Conservation (phyloP, 2,888 invertebrate species). For the Didymodactylos carnosus region DNA sequence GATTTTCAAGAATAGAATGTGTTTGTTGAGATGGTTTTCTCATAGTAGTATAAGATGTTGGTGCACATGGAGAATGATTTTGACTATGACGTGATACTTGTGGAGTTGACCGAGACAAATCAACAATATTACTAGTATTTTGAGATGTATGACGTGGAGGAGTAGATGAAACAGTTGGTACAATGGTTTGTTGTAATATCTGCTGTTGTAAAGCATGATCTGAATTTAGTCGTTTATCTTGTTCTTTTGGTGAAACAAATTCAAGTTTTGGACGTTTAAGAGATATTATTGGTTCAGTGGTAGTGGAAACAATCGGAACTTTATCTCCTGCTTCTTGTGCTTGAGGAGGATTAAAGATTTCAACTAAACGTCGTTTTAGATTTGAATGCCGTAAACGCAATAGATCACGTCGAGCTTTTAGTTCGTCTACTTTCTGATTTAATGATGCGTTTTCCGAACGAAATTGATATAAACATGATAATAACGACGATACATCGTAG, state of each 20-base stretch:
- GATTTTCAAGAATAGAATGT: neutral
- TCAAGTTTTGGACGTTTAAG: neutral
- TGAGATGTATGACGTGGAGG: neutral
- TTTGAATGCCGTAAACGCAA: neutral
- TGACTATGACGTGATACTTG: no score
- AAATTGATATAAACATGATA: constrained; percentile 1
- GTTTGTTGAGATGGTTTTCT: neutral
- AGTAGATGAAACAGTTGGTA: neutral
- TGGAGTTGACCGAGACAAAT: no score
- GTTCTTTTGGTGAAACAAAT: neutral
- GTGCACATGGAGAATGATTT: neutral
- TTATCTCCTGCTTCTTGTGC: neutral
- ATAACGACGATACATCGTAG: neutral
- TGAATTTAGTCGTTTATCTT: neutral
- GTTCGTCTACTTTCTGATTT: neutral
- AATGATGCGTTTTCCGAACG: neutral
- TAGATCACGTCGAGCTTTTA: neutral
- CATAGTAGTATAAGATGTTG: neutral
- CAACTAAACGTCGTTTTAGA: neutral
- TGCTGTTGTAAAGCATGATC: neutral
- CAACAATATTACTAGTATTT: neutral
- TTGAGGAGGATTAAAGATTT: neutral
- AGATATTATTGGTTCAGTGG: neutral
- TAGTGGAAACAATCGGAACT: neutral
- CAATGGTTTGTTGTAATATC: neutral